These are phyloP conservation scores for Malthinus flaveolus DNA, from an alignment of 2,888 invertebrate genomes.

Conservation along the genomic window DNA sequence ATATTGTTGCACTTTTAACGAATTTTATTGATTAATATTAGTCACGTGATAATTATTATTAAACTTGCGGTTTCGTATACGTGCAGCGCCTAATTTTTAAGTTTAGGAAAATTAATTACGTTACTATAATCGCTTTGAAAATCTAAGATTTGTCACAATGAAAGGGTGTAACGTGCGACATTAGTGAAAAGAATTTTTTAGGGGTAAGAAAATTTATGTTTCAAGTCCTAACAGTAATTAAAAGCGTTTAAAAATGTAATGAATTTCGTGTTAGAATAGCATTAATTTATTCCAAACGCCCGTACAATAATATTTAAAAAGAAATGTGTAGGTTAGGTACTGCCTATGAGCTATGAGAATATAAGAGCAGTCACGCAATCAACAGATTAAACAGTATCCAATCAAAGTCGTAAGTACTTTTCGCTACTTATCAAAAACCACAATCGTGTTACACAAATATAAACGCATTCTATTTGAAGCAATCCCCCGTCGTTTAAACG, in stretches of 20 bases:
- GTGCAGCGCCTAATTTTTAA: too few relatives aligned
- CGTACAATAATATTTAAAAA: conserved; percentile 27
- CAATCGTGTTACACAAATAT: conserved; percentile 33
- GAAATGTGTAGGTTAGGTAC: background rate
- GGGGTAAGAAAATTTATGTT: too few relatives aligned
- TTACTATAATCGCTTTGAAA: too few relatives aligned
- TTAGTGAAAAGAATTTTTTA: too few relatives aligned
- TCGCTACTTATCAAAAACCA: conserved; percentile 41
- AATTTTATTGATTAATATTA: conserved; percentile 2
- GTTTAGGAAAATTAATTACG: too few relatives aligned
- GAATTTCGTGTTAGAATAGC: conserved; percentile 20
- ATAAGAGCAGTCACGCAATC: conserved; percentile 45
- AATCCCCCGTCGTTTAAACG: conserved; percentile 22
- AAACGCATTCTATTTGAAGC: conserved; percentile 8
- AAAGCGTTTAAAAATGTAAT: conserved; percentile 20
- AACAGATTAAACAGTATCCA: conserved; percentile 47
- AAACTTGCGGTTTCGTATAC: too few relatives aligned
- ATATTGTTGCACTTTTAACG: conserved; percentile 8
- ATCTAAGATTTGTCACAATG: too few relatives aligned
- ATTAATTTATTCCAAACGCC: conserved; percentile 26
- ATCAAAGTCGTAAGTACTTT: conserved; percentile 47
- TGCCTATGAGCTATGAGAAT: conserved; percentile 16
- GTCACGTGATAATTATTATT: too few relatives aligned
- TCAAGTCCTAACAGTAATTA: conserved; percentile 7
- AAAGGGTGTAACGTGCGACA: too few relatives aligned